Evolutionary conservation across 2,888 invertebrate species (phyloP), one percentile per base, ranked within the genome.

Genomic region (Dascillus cervinus): DNA sequence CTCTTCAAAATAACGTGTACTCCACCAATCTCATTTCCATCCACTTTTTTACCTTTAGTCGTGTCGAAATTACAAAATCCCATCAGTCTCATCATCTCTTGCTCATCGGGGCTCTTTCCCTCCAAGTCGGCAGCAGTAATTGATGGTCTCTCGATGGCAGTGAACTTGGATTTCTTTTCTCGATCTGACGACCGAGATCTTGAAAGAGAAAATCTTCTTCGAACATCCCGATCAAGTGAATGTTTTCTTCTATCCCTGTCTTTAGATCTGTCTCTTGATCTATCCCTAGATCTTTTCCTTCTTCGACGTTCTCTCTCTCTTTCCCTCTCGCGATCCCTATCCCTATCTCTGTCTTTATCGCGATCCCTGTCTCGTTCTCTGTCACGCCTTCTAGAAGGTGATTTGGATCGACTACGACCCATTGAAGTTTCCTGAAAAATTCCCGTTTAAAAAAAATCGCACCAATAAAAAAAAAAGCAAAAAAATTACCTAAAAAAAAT

Each of bases 41-140:
- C 82, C 0, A 97, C 94, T 68, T 89, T 88, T 66, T 92, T 94
- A 50, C 90, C 89, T 72, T 98, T 97, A 0, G 97, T 96, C 0
- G 90, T 81, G 59, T 95, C 89, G 64, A 98, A 98, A 41, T 80
- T 84, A 64, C 88, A 86, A 65, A 98, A 98, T 10, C 97, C 98
- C 96, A 98, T 96, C 38, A 88, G 68, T 63, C 85, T 86, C 67
- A 92, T 79, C 94, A 97, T 95, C 62, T 90, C 90, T 50, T 88
- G 82, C 64, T 92, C 91, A 52, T 91, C 91, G 2, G 86, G 82
- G 12, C 84, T 78, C 67, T 94, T 90, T 11, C 91, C 92, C 65
- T 86, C 85, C 48, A 94, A 69, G 64, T 92, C 91, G 9, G 87
- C 86, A 41, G 87, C 90, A 54, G 77, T 75, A 43, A 82, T 72